These are phyloP conservation scores for Machimus rusticus DNA, from an alignment of 2,888 invertebrate genomes.

Conservation along the genomic window DNA sequence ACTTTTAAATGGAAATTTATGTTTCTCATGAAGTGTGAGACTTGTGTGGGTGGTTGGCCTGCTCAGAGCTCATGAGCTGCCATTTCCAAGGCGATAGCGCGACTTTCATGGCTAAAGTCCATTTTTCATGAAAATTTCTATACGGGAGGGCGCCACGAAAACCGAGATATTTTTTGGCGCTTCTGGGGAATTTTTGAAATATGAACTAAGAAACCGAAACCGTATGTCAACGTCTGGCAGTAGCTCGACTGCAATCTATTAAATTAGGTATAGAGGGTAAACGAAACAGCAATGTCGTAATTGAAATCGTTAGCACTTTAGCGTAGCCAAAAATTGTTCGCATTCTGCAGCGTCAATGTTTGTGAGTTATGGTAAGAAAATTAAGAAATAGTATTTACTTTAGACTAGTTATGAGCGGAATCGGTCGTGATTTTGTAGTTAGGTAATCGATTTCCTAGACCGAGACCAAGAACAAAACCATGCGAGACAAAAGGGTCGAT, in stretches of 20 bases:
- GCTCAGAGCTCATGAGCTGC: neutral
- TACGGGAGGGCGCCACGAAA: neutral
- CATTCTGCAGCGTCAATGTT: too few species aligned
- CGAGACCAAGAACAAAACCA: too few species aligned
- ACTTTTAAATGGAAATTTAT: neutral
- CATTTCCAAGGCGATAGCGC: neutral
- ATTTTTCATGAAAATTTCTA: neutral
- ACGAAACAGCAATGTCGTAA: neutral
- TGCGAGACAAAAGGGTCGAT: too few species aligned
- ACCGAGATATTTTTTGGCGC: neutral
- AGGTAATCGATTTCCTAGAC: too few species aligned
- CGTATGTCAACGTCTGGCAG: neutral
- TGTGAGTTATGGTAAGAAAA: too few species aligned
- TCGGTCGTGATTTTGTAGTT: too few species aligned
- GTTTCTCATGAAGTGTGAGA: neutral
- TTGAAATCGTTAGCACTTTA: neutral
- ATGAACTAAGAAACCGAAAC: neutral
- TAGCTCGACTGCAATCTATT: neutral
- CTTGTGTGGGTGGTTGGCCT: neutral
- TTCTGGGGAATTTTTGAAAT: neutral
- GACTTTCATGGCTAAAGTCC: neutral
- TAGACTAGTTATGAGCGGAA: too few species aligned
- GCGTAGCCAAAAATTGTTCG: neutral
- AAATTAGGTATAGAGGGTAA: neutral
- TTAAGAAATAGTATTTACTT: too few species aligned